phyloP scores from a whole-genome alignment of 30 jellyfish, hydroid and myxozoan species.

The Cassiopea xamachana region DNA sequence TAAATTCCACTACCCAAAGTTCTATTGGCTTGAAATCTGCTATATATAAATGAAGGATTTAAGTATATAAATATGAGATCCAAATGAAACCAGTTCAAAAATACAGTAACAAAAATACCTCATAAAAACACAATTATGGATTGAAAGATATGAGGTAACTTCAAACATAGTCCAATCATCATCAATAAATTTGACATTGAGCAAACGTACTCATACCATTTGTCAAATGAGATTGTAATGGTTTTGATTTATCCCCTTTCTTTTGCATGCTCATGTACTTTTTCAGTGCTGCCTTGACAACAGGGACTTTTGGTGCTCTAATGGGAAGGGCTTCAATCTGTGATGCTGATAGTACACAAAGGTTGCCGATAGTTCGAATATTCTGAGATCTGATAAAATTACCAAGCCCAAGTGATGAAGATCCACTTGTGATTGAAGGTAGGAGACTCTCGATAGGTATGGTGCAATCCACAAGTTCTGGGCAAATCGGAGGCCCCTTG shows the following conservation, averaged over 20 bases:
- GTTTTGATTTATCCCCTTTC: slow-evolving; percentile 25
- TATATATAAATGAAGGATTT: no score
- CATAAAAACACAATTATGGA: no score
- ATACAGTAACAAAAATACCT: no score
- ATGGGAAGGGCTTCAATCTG: slow-evolving; percentile 91
- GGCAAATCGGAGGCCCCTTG: slow-evolving; percentile 76
- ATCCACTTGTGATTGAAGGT: slow-evolving; percentile 77
- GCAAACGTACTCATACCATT: not conserved
- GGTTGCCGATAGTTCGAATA: slow-evolving; percentile 85
- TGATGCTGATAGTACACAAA: slow-evolving; percentile 78
- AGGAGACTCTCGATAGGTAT: slow-evolving; percentile 90
- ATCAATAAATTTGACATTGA: not conserved
- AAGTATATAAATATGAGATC: no score
- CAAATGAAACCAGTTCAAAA: no score
- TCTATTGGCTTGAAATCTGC: no score
- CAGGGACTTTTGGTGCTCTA: slow-evolving; percentile 88
- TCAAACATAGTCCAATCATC: not conserved
- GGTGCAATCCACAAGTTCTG: slow-evolving; percentile 77
- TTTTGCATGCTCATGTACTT: slow-evolving; percentile 38
- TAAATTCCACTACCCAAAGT: no score
- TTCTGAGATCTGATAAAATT: slow-evolving; percentile 92
- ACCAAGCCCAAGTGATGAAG: slow-evolving; percentile 94
- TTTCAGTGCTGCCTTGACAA: slow-evolving; percentile 76
- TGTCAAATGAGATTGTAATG: not conserved
- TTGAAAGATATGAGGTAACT: no score